Conservation (phyloP, 1,140 invertebrate species). For the Aphidius gifuensis region DNA sequence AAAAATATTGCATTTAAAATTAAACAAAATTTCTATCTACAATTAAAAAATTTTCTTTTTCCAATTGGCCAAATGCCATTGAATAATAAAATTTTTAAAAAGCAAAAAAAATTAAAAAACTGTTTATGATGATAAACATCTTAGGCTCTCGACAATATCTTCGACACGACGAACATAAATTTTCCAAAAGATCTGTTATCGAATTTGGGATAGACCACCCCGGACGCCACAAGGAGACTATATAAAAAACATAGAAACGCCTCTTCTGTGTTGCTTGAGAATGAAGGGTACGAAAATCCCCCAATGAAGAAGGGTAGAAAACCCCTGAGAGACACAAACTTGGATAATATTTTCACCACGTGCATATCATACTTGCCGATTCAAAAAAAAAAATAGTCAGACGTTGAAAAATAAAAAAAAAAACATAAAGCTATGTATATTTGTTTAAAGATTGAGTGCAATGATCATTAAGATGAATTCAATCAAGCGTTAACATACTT, state of each 20-base stretch:
- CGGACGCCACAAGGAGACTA: conserved; percentile 9
- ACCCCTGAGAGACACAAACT: background rate
- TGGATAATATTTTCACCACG: conserved; percentile 1
- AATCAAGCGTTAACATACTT: too few species aligned
- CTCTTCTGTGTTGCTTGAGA: background rate
- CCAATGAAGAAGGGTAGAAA: background rate
- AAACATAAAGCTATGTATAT: too few species aligned
- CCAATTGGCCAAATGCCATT: too few species aligned
- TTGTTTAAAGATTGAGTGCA: too few species aligned
- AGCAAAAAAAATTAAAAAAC: too few species aligned
- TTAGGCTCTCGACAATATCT: background rate
- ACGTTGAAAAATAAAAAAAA: background rate
- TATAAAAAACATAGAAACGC: conserved; percentile 18
- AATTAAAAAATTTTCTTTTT: too few species aligned
- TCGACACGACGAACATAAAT: conserved; percentile 9
- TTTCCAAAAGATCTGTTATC: conserved; percentile 11
- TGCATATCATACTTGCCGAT: background rate
- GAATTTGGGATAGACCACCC: conserved; percentile 4
- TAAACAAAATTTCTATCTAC: too few species aligned
- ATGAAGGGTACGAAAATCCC: conserved; percentile 2
- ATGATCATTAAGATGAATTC: too few species aligned
- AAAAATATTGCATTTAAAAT: too few species aligned
- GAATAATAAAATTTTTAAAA: too few species aligned
- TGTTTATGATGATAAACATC: too few species aligned
- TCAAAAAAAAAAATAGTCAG: background rate